phyloP scores from a whole-genome alignment of 1,140 invertebrate genomes.

The Bombus confusus region DNA sequence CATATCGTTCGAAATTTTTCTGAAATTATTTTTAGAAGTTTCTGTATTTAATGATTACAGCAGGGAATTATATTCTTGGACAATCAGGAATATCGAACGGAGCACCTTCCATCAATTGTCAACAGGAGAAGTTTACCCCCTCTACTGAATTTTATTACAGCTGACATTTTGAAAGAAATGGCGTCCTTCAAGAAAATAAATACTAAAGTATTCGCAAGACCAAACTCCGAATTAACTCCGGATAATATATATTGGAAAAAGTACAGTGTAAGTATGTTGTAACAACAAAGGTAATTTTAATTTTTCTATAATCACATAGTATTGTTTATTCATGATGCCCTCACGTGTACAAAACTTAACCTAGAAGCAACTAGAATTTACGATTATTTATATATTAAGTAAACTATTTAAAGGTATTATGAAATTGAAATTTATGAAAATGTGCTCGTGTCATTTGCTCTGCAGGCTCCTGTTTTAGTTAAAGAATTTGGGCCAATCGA shows the following conservation, averaged over 20 bases:
- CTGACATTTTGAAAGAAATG: conserved; percentile 74
- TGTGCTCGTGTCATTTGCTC: conserved; percentile 42
- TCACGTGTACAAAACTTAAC: conserved; percentile 64
- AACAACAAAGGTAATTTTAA: background rate
- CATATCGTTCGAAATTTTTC: background rate
- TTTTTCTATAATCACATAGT: background rate
- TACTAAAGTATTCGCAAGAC: conserved; percentile 87
- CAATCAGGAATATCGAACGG: conserved; percentile 1
- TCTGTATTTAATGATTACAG: background rate
- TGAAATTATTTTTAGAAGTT: background rate
- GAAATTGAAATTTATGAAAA: conserved; percentile 16
- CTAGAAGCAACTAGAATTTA: conserved; percentile 31
- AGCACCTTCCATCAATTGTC: conserved; percentile 51
- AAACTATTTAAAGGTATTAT: background rate
- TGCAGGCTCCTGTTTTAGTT: conserved; percentile 91
- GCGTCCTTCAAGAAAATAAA: conserved; percentile 89
- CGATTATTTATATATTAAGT: background rate
- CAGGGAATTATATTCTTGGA: background rate
- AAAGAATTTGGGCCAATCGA: conserved; percentile 97
- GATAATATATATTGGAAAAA: conserved; percentile 94
- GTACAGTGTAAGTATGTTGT: conserved; percentile 85
- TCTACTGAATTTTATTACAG: conserved; percentile 46
- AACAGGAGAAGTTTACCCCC: conserved; percentile 46
- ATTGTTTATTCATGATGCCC: background rate
- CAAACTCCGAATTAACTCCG: conserved; percentile 86